A percentile compares a stretch with the other conserved stretches of the same genome.
Conservation (phyloP, 2,797 vertebrate species). For the Eospalax fontanierii region DNA sequence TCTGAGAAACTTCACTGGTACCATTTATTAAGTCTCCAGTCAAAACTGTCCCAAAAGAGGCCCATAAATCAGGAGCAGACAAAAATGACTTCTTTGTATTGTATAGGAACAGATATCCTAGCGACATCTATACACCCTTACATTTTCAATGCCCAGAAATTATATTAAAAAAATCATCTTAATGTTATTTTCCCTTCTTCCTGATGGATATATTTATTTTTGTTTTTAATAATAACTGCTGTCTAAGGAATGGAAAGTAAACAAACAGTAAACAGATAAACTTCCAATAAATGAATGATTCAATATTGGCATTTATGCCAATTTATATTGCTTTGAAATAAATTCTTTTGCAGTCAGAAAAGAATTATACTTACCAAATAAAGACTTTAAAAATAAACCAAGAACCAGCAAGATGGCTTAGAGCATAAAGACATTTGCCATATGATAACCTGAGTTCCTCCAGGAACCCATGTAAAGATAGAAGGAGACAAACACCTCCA, state of each 20-base stretch:
- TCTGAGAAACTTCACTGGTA: neutral
- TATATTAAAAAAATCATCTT: neutral
- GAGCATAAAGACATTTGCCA: neutral
- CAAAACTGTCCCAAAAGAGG: neutral
- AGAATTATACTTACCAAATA: neutral
- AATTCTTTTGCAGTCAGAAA: conserved; percentile 14
- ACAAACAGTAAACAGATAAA: neutral
- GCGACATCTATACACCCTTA: neutral
- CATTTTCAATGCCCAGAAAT: conserved; percentile 32
- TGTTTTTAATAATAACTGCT: neutral
- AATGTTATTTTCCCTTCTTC: neutral
- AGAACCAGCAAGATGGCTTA: neutral
- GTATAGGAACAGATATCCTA: neutral
- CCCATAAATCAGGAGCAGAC: neutral
- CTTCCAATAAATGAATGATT: neutral
- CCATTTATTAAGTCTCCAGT: neutral
- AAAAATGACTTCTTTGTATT: neutral
- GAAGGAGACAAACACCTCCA: neutral
- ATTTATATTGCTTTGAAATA: neutral
- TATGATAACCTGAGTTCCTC: neutral
- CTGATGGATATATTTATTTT: neutral
- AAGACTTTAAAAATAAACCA: neutral
- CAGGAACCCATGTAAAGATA: neutral
- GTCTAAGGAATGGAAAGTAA: neutral
- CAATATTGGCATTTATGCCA: neutral